A percentile compares a stretch with the other conserved stretches of the same genome.
Evolutionary conservation across 2,797 vertebrate species (phyloP).

Genomic region (Geotrypetes seraphini): DNA sequence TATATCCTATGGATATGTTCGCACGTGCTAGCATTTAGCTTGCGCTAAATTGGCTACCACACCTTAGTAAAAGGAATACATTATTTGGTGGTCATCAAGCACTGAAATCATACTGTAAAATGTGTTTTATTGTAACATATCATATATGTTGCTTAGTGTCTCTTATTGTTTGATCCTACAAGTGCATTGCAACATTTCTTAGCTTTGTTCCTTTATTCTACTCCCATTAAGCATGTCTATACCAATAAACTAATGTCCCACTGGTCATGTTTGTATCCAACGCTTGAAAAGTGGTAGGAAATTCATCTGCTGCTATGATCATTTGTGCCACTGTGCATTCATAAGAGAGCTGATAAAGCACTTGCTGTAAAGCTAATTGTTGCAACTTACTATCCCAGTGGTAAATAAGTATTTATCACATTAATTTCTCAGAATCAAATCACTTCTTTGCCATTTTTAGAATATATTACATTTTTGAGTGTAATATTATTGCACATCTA

Average conservation of each 20-base stretch:
- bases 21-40: no score
- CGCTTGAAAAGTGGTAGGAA: background rate
- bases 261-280: no score
- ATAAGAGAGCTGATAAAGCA: conserved; percentile 1
- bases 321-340: conserved; percentile 1
- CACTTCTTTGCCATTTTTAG: no score
- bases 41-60: no score
- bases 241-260: no score
- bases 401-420: background rate
- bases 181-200: background rate
- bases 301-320: background rate
- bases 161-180: background rate
- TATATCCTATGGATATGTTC: no score
- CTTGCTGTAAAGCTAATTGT: background rate
- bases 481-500: no score
- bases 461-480: no score
- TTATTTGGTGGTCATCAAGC: background rate
- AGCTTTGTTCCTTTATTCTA: background rate
- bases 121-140: background rate
- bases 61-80: no score
- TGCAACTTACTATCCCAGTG: conserved; percentile 8
- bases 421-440: background rate
- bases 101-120: background rate
- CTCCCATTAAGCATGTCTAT: background rate
- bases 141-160: background rate